phyloP scores from a whole-genome alignment of 2,113 vertebrate genomes.

The Passer montanus region DNA sequence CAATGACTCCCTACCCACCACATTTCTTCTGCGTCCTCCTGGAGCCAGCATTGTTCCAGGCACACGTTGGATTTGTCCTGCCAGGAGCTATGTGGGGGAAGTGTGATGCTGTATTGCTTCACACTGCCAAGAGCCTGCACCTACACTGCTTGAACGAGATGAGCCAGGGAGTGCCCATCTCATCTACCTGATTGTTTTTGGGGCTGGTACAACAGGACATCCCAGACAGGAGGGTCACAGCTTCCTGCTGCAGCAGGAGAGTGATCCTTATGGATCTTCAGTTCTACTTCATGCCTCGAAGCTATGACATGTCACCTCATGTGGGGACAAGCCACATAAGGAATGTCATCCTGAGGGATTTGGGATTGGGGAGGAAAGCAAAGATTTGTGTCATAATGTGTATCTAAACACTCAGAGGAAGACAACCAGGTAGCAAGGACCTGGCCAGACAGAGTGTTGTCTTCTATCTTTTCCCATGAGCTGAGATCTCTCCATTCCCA shows the following conservation, averaged over 20 bases:
- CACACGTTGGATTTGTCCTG: not conserved
- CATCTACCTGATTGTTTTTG: accelerated
- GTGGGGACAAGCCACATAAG: accelerated
- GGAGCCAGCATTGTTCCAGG: not conserved
- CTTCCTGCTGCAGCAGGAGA: not conserved
- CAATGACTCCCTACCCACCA: not conserved
- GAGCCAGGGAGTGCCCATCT: not conserved
- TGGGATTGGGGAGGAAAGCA: not conserved
- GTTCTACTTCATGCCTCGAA: not conserved
- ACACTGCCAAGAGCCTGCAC: not conserved
- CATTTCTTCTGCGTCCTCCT: not conserved
- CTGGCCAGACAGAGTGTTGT: not conserved
- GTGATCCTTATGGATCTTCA: not conserved
- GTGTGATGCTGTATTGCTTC: not conserved
- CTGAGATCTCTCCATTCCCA: not conserved
- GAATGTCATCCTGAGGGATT: not conserved
- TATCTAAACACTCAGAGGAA: not conserved
- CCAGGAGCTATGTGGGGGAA: not conserved
- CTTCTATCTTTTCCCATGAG: not conserved
- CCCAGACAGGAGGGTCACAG: not conserved
- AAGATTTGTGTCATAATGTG: not conserved
- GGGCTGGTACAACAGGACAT: not conserved
- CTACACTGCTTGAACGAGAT: not conserved
- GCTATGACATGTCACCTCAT: not conserved
- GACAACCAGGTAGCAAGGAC: not conserved